phyloP scores from a whole-genome alignment of 2,888 invertebrate genomes.

The Ophion costatus region DNA sequence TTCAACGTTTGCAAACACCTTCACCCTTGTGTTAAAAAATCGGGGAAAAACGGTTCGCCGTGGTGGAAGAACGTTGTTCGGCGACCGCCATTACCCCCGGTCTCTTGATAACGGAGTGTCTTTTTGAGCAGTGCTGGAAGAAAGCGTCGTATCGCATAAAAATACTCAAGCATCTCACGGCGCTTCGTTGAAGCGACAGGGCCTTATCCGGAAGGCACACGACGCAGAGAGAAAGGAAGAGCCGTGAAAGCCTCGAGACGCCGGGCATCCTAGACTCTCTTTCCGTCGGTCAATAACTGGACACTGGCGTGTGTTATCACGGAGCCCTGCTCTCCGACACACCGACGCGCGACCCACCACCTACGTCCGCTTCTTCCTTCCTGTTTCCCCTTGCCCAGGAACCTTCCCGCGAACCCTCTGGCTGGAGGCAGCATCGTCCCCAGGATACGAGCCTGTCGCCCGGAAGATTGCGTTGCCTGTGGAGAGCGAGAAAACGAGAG shows the following conservation, averaged over 20 bases:
- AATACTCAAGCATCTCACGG: slow-evolving; percentile 5
- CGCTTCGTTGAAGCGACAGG: slow-evolving; percentile 51
- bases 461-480: slow-evolving; percentile 68
- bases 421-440: slow-evolving; percentile 49
- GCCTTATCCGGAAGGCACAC: slow-evolving; percentile 16
- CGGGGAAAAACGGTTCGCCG: too few species aligned
- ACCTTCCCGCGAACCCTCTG: slow-evolving; percentile 57
- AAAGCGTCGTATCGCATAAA: not conserved
- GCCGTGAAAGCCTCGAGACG: slow-evolving; percentile 60
- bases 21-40: too few species aligned
- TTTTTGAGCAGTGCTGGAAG: not conserved
- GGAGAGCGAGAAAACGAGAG: slow-evolving; percentile 38
- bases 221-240: slow-evolving; percentile 58
- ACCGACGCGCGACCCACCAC: slow-evolving; percentile 39
- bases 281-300: slow-evolving; percentile 83
- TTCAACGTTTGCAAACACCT: too few species aligned
- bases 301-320: slow-evolving; percentile 75
- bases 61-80: not conserved
- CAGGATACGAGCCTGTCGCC: slow-evolving; percentile 68
- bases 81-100: not conserved
- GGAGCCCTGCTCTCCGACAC: slow-evolving; percentile 54
- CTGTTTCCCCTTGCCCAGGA: slow-evolving; percentile 53
- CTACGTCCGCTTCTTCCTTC: slow-evolving; percentile 51
- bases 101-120: not conserved
- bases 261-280: slow-evolving; percentile 69